A percentile compares a stretch with the other conserved stretches of the same genome.
These are phyloP conservation scores for Gymnorhina tibicen DNA, from an alignment of 2,113 vertebrate genomes.

Conservation along the genomic window DNA sequence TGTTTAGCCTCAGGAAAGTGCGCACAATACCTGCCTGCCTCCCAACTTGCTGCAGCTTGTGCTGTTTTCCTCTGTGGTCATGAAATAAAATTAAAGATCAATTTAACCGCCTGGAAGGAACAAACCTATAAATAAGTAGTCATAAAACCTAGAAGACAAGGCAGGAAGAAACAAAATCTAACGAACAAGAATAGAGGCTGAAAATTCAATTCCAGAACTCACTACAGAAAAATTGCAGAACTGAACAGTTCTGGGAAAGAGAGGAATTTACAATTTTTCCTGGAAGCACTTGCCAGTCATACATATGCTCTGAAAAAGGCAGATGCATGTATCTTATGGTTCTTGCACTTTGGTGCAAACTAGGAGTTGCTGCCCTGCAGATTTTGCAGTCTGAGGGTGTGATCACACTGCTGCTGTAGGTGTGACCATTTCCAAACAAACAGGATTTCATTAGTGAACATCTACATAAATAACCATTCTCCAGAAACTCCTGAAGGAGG, in stretches of 20 bases:
- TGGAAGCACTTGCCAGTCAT: not conserved
- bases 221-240: not conserved
- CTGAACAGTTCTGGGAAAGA: not conserved
- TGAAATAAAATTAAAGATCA: constrained; percentile 62
- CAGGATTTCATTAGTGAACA: not conserved
- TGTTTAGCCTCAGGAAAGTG: constrained; percentile 50
- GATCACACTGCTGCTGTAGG: not conserved
- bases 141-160: constrained; percentile 42
- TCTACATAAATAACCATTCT: not conserved
- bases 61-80: constrained; percentile 40
- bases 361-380: not conserved
- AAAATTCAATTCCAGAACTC: constrained; percentile 25
- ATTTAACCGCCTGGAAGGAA: constrained; percentile 55
- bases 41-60: constrained; percentile 44
- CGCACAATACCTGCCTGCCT: not conserved
- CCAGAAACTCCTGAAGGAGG: not conserved
- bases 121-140: constrained; percentile 55
- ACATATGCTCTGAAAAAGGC: not conserved
- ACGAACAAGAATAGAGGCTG: not conserved
- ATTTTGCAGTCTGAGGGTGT: not conserved
- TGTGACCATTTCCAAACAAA: not conserved
- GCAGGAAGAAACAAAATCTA: constrained; percentile 47
- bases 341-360: not conserved
- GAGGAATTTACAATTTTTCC: not conserved
- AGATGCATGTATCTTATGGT: not conserved